These are phyloP conservation scores for Notarius lentiginosus DNA, from an alignment of 2,113 vertebrate species.

Conservation along the genomic window DNA sequence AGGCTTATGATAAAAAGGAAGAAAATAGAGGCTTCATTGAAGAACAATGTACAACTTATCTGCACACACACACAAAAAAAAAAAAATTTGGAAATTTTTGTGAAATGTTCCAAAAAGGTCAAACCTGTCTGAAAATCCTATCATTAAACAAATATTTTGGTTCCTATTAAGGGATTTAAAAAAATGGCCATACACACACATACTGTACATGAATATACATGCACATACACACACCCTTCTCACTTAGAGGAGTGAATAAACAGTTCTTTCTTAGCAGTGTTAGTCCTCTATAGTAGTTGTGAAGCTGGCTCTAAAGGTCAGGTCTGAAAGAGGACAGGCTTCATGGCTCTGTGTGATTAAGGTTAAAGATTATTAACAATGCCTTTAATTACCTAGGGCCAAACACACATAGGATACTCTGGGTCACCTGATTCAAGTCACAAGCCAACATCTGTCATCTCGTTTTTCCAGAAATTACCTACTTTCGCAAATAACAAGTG, in stretches of 20 bases:
- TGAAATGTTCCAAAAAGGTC: background rate
- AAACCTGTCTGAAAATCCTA: background rate
- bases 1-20: no score
- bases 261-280: slow-evolving; percentile 21
- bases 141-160: background rate
- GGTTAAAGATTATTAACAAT: slow-evolving; percentile 26
- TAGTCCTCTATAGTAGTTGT: slow-evolving; percentile 26
- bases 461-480: background rate
- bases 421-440: background rate
- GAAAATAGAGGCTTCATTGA: no score
- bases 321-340: slow-evolving; percentile 24
- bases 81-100: background rate
- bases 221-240: slow-evolving; percentile 5
- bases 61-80: no score
- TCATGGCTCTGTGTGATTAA: slow-evolving; percentile 38
- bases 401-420: background rate
- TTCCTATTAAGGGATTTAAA: background rate
- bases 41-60: no score
- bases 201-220: background rate
- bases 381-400: background rate
- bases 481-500: background rate
- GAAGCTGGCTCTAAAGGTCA: slow-evolving; percentile 51
- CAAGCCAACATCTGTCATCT: slow-evolving; percentile 14
- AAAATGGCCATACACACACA: background rate
- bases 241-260: slow-evolving; percentile 14